Evolutionary conservation across 2,113 vertebrate species (phyloP).

Genomic region (Cryptotis parvus): DNA sequence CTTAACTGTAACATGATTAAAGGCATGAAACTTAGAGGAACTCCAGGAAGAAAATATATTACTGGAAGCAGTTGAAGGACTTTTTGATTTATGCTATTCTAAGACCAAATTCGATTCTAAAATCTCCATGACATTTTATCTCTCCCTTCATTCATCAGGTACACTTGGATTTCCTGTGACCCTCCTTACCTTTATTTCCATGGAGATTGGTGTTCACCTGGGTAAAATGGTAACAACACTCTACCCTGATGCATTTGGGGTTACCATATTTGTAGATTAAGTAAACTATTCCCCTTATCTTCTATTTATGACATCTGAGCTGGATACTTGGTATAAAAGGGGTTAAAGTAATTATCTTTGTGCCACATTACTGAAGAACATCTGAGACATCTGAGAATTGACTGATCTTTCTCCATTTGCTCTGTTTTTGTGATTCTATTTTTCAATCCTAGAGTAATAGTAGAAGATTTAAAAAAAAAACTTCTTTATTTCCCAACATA

Average conservation of each 20-base stretch:
- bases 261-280: constrained; percentile 24
- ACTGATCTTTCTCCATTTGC: constrained; percentile 56
- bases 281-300: constrained; percentile 28
- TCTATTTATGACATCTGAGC: not conserved
- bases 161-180: not conserved
- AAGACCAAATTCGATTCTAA: no score
- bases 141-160: not conserved
- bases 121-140: not conserved
- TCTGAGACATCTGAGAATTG: constrained; percentile 60
- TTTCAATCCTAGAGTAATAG: constrained; percentile 60
- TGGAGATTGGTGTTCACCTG: constrained; percentile 35
- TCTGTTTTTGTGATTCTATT: constrained; percentile 58
- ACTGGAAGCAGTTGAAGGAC: constrained; percentile 12
- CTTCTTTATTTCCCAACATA: constrained; percentile 69
- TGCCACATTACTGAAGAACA: constrained; percentile 32
- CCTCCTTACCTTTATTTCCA: not conserved
- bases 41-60: constrained; percentile 10
- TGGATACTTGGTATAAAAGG: not conserved
- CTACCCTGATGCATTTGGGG: not conserved
- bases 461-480: constrained; percentile 58
- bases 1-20: constrained; percentile 51
- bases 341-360: constrained; percentile 36
- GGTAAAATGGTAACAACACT: not conserved
- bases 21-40: not conserved
- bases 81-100: no score